Base-by-base conservation (phyloP, 2,797 vertebrate species). In the Microctenopoma stevenorrisi region DNA sequence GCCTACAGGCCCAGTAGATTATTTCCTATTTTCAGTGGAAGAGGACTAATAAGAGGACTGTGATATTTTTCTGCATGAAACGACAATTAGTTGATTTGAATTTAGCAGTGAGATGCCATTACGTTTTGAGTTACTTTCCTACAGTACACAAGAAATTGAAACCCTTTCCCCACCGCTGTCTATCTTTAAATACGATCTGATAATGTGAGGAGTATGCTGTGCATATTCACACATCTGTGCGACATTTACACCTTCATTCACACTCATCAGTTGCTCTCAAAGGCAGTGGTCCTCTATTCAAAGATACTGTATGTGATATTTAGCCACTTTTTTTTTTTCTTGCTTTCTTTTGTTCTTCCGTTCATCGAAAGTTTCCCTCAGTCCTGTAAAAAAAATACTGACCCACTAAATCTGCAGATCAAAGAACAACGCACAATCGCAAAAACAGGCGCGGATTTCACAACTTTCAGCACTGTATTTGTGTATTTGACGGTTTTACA, bases 401-500 rank as follows among this genome's bases (percentile, higher is more conserved):
- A 48, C 61, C 58, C 37, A 26, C 47, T 14, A 42, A 42, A 76
- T 76, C 68, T 61, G 33, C 47, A 61, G 58, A 82, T 76, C 68
- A 76, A 64, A 72, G 63, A 35, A 49, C 5, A 49, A 53, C 65
- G 68, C 56, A 51, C 35, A 22, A 22, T 22, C 22, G 22, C 55
- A 38, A 26, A 25, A 3, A 38, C n/a, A 30, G 35, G 16, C 4
- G 52, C 1, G 30, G 52, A 69, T 43, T 49, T 69, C 28, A 63
- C 51, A 66, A 51, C 44, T 55, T 61, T 68, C 54, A 48, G 28
- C 10, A 52, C 11, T 57, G 33, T 49, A 61, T 57, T 57, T 64
- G 57, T 22, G 22, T 22, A 22, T 70, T 57, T 74, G 40, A 74
- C 74, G 64, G 62, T 76, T 83, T 79, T 44, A 73, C 53, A 66